Evolutionary conservation across 2,888 invertebrate genomes (phyloP).

Genomic region (Schrankia costaestrigalis): DNA sequence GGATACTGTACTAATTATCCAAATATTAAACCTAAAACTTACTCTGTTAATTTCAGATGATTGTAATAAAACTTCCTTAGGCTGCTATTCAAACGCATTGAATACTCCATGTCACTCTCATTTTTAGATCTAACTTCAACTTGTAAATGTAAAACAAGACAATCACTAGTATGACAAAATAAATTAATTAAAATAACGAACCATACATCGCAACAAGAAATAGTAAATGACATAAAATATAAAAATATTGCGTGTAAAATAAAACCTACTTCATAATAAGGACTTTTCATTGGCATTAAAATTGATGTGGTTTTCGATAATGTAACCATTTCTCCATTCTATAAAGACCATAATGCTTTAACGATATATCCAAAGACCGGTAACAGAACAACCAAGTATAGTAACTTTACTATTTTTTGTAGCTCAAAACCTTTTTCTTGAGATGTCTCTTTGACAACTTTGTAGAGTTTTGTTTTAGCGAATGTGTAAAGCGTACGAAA

Average conservation of each 20-base stretch:
- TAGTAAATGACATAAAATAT: slow-evolving; percentile 37
- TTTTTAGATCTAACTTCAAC: slow-evolving; percentile 19
- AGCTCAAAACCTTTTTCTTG: slow-evolving; percentile 22
- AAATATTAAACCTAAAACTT: slow-evolving; percentile 21
- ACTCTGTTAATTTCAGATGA: slow-evolving; percentile 48
- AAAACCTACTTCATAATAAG: slow-evolving; percentile 55
- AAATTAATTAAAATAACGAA: slow-evolving; percentile 49
- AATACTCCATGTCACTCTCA: slow-evolving; percentile 35
- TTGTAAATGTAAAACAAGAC: slow-evolving; percentile 36
- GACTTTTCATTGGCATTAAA: slow-evolving; percentile 55
- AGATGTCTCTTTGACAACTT: slow-evolving; percentile 34
- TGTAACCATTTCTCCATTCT: slow-evolving; percentile 41
- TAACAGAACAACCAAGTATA: slow-evolving; percentile 30
- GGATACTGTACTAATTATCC: neutral
- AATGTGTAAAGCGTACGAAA: slow-evolving; percentile 44
- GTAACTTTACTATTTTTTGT: slow-evolving; percentile 28
- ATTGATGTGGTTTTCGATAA: slow-evolving; percentile 51
- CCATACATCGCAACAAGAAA: slow-evolving; percentile 52
- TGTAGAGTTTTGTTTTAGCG: slow-evolving; percentile 44
- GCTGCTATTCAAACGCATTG: slow-evolving; percentile 37
- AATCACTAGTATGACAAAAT: slow-evolving; percentile 44
- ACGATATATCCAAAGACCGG: slow-evolving; percentile 42
- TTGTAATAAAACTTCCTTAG: slow-evolving; percentile 44
- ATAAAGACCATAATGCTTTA: slow-evolving; percentile 45
- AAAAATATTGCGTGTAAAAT: slow-evolving; percentile 48